Evolutionary conservation across 2,888 invertebrate genomes (phyloP).

Genomic region (Sclerodermus sp.): DNA sequence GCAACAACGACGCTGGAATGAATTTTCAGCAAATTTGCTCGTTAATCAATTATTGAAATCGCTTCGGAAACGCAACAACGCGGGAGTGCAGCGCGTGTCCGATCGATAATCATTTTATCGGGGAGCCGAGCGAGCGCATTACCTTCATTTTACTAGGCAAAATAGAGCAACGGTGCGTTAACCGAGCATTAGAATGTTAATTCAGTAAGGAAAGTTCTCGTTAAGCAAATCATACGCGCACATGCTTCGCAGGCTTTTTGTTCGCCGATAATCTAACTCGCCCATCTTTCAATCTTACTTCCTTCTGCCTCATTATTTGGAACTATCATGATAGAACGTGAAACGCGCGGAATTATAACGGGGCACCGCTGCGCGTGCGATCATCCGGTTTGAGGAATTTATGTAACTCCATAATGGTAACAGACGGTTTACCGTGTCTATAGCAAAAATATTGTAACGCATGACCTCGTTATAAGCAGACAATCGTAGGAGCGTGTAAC

Average conservation of each 20-base stretch:
- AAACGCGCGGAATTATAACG: constrained; percentile 19
- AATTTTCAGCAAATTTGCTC: no score
- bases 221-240: constrained; percentile 10
- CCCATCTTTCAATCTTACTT: constrained; percentile 7
- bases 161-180: no score
- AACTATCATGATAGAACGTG: constrained; percentile 11
- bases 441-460: not conserved
- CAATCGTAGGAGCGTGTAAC: constrained; percentile 20
- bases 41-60: no score
- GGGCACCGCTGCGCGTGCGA: constrained; percentile 5
- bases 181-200: not conserved
- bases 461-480: constrained; percentile 25
- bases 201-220: constrained; percentile 8
- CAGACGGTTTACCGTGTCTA: no score
- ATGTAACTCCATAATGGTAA: constrained; percentile 17
- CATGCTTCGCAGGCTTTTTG: constrained; percentile 5
- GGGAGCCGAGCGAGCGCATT: no score
- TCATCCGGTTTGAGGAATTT: constrained; percentile 31
- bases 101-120: no score
- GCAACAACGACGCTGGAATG: no score
- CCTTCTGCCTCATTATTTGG: not conserved
- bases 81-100: no score
- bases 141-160: no score
- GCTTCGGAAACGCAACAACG: no score
- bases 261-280: constrained; percentile 6